phyloP scores from a whole-genome alignment of 2,113 vertebrate genomes.

The Orthochromis malagaraziensis region DNA sequence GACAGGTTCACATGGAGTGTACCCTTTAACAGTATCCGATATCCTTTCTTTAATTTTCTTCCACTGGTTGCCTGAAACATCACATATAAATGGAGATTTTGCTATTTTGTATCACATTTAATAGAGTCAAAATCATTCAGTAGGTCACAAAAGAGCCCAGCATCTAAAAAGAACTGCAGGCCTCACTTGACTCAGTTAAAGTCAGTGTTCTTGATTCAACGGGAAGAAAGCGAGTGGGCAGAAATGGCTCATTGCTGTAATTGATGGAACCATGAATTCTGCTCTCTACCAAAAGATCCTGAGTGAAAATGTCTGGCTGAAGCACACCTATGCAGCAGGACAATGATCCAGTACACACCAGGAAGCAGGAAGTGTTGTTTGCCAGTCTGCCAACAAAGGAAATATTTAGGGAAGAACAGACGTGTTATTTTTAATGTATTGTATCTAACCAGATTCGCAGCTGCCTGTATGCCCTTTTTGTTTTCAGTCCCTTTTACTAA shows the following conservation, averaged over 20 bases:
- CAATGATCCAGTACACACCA: neutral
- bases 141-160: neutral
- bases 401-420: neutral
- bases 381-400: neutral
- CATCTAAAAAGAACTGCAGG: neutral
- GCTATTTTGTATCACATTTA: neutral
- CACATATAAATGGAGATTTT: neutral
- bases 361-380: neutral
- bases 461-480: neutral
- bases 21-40: constrained; percentile 61
- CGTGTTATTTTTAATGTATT: neutral
- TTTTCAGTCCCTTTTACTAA: neutral
- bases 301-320: neutral
- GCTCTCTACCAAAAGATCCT: neutral
- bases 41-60: constrained; percentile 37
- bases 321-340: neutral
- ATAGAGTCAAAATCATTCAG: neutral
- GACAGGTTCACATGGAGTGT: constrained; percentile 74
- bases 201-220: neutral
- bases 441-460: neutral
- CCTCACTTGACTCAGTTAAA: neutral
- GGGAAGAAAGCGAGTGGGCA: neutral
- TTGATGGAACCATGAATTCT: neutral
- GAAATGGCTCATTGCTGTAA: neutral
- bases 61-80: constrained; percentile 48